phyloP scores from a whole-genome alignment of 1,140 invertebrate genomes.

The Microplitis demolitor region DNA sequence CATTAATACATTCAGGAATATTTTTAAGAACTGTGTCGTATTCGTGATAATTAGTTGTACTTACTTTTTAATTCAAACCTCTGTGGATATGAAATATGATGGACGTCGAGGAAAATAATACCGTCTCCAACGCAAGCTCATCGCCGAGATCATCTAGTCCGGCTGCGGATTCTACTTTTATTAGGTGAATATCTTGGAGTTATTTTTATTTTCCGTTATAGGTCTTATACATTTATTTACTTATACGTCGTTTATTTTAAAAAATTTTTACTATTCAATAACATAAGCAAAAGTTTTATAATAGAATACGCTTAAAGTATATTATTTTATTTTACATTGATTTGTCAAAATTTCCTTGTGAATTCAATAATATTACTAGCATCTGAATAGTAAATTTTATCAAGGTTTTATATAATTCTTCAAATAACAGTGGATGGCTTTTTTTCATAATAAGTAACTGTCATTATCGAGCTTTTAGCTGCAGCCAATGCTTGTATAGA shows the following conservation, averaged over 20 bases:
- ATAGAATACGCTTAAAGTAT: too few species aligned
- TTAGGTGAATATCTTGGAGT: conserved; percentile 44
- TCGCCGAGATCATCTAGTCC: conserved; percentile 58
- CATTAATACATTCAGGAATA: not conserved
- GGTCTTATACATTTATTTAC: not conserved
- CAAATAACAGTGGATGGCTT: too few species aligned
- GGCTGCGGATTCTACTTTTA: conserved; percentile 55
- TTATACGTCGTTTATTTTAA: not conserved
- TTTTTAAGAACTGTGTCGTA: too few species aligned
- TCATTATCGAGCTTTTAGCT: too few species aligned
- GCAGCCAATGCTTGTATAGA: not conserved
- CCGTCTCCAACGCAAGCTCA: conserved; percentile 56
- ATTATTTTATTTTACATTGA: too few species aligned
- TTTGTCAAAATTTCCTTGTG: too few species aligned
- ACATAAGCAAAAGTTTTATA: not conserved
- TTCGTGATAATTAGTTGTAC: not conserved
- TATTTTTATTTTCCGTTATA: not conserved
- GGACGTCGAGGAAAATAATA: conserved; percentile 57
- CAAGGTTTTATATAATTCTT: too few species aligned
- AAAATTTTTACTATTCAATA: not conserved
- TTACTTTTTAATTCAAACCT: conserved; percentile 17
- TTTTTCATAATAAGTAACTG: too few species aligned
- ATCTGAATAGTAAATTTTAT: too few species aligned
- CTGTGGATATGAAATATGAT: conserved; percentile 56
- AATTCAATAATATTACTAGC: too few species aligned